Evolutionary conservation across 2,888 invertebrate genomes (phyloP), one percentile per base, ranked within the genome.

Genomic region (Drosophila longiperda): DNA sequence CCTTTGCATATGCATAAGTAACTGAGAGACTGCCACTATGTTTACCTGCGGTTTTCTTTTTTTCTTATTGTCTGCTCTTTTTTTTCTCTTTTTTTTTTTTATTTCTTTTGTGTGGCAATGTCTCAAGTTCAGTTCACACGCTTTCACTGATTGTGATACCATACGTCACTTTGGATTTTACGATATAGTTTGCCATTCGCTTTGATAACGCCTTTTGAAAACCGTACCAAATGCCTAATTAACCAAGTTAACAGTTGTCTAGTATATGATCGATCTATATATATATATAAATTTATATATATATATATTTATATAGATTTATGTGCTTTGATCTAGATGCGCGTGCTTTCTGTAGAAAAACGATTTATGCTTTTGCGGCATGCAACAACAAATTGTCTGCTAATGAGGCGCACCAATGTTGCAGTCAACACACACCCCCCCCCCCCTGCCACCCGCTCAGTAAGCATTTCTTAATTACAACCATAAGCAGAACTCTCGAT

Each of bases 111-210:
- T 81, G 36, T 70, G 75, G 68, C 75, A 63, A 54, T 34, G 78
- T 81, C 82, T 90, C 89, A 90, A 90, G 90, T 92, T 91, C 86
- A 92, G 91, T 92, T 92, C 92, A 91, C 92, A 92, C 92, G 92
- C 92, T 92, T 92, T 92, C 92, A 92, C 91, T 92, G 86, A 76
- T 84, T 82, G 73, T 65, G 60, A 50, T 63, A 53, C 50, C 63
- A 57, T 52, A 36, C 62, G 82, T 86, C 82, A 80, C 78, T 80
- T 78, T 80, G 69, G 74, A 78, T 82, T 82, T 73, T 67, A 82
- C 61, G 63, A 70, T 64, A 73, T 45, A 70, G 73, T 62, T 64
- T 63, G 58, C 64, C 74, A 29, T 68, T 74, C 72, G 54, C 33
- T 70, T 66, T 74, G 77, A 81, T 79, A 81, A 73, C 63, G 61